These are phyloP conservation scores for Tetraodon nigroviridis DNA, from an alignment of 2,113 vertebrate genomes.

Conservation along the genomic window DNA sequence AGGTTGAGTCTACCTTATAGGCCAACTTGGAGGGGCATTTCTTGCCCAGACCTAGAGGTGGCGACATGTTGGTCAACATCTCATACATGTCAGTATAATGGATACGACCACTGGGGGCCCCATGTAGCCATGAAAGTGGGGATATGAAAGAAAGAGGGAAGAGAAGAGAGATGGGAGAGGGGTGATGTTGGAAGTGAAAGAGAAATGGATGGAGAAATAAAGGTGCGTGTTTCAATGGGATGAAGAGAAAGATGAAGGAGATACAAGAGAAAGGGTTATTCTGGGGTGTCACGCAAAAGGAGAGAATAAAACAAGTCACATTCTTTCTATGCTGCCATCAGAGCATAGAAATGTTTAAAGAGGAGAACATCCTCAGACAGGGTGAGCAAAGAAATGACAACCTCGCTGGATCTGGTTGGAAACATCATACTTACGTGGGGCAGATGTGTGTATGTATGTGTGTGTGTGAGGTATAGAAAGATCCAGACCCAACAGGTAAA, in stretches of 20 bases:
- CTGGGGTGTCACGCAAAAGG: slow-evolving; percentile 61
- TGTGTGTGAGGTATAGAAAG: not conserved
- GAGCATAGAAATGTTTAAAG: slow-evolving; percentile 73
- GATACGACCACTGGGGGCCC: slow-evolving; percentile 91
- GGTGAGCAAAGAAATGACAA: slow-evolving; percentile 67
- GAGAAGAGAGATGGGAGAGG: slow-evolving; percentile 36
- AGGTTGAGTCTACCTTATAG: slow-evolving; percentile 89
- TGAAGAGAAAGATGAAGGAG: slow-evolving; percentile 63
- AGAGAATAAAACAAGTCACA: slow-evolving; percentile 47
- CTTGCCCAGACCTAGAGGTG: slow-evolving; percentile 99
- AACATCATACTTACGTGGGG: slow-evolving; percentile 29
- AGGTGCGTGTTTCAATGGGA: slow-evolving; percentile 26
- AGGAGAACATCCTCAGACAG: slow-evolving; percentile 47
- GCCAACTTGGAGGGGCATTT: slow-evolving; percentile 99
- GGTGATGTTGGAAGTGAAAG: slow-evolving; percentile 40
- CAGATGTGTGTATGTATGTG: not conserved
- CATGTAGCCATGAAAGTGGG: slow-evolving; percentile 53
- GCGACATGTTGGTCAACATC: slow-evolving; percentile 99
- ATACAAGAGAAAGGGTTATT: slow-evolving; percentile 70
- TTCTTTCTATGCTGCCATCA: slow-evolving; percentile 72
- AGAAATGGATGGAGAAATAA: slow-evolving; percentile 46
- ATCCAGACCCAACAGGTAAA: slow-evolving; percentile 64
- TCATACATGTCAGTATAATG: slow-evolving; percentile 99
- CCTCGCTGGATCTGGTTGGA: slow-evolving; percentile 57
- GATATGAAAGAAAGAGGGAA: slow-evolving; percentile 41